A percentile compares a stretch with the other conserved stretches of the same genome.
These are phyloP conservation scores for Heliconius sara DNA, from an alignment of 2,888 invertebrate genomes.

Conservation along the genomic window DNA sequence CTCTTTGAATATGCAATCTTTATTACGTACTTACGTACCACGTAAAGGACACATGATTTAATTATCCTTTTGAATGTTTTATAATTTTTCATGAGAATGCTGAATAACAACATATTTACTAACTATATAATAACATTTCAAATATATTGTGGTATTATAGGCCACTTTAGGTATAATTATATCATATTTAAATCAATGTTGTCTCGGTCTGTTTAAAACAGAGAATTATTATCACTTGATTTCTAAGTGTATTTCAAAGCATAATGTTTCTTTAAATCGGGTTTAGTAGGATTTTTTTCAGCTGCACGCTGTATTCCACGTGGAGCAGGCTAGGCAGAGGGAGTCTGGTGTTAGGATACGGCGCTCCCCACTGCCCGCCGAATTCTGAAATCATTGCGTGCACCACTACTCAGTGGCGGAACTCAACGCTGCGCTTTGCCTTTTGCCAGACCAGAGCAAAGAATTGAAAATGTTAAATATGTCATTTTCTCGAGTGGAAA, in stretches of 20 bases:
- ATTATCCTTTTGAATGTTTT: constrained; percentile 9
- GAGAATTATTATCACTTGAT: not conserved
- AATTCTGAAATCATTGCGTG: no score
- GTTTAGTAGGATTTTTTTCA: no score
- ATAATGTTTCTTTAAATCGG: no score
- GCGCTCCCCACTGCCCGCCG: no score
- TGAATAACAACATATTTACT: not conserved
- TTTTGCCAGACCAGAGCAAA: no score
- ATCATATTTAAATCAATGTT: not conserved
- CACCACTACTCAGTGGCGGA: no score
- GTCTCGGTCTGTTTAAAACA: not conserved
- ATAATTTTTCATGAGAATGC: not conserved
- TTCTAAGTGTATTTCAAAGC: not conserved
- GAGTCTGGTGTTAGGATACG: no score
- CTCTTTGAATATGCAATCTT: constrained; percentile 30
- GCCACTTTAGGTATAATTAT: not conserved
- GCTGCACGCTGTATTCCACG: no score
- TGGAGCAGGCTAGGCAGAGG: no score
- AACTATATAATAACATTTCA: not conserved
- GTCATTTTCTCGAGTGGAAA: no score
- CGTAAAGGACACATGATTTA: constrained; percentile 26
- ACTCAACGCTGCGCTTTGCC: no score
- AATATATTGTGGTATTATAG: not conserved
- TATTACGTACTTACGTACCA: constrained; percentile 21
- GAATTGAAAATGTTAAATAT: no score